These are phyloP conservation scores for Thunnus albacares DNA, from an alignment of 2,797 vertebrate species.

Conservation along the genomic window DNA sequence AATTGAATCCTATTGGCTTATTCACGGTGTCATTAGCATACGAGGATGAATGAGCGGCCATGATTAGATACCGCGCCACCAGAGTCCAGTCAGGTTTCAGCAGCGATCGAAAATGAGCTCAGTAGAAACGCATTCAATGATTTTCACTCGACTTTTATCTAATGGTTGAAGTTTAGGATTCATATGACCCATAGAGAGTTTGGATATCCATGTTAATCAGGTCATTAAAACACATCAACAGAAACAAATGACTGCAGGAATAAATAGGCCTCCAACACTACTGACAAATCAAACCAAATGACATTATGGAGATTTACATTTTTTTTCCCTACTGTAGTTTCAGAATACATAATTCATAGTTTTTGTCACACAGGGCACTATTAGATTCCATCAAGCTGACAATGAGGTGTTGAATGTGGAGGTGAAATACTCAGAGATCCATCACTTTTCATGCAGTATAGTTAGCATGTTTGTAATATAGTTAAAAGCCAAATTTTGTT, in stretches of 20 bases:
- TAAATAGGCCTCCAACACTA: background rate
- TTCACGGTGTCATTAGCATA: constrained; percentile 79
- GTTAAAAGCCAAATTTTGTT: background rate
- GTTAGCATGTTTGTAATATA: background rate
- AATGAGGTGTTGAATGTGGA: background rate
- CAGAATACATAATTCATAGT: constrained; percentile 18
- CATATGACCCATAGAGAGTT: background rate
- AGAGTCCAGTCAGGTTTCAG: constrained; percentile 62
- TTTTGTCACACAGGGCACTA: constrained; percentile 13
- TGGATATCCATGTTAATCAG: constrained; percentile 16
- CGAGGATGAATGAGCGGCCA: constrained; percentile 76
- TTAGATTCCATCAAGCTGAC: constrained; percentile 24
- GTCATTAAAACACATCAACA: constrained; percentile 19
- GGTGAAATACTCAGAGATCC: constrained; percentile 1
- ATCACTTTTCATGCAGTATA: background rate
- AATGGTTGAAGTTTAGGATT: constrained; percentile 9
- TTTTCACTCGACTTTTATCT: background rate
- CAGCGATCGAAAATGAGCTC: constrained; percentile 42
- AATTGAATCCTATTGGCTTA: constrained; percentile 82
- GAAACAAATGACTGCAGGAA: background rate
- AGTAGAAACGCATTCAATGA: constrained; percentile 10
- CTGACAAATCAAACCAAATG: constrained; percentile 10
- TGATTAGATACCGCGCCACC: constrained; percentile 66
- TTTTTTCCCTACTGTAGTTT: constrained; percentile 5
- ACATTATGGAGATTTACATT: constrained; percentile 3